phyloP scores from a whole-genome alignment of 1,140 invertebrate genomes.

The Drosophila bocki region DNA sequence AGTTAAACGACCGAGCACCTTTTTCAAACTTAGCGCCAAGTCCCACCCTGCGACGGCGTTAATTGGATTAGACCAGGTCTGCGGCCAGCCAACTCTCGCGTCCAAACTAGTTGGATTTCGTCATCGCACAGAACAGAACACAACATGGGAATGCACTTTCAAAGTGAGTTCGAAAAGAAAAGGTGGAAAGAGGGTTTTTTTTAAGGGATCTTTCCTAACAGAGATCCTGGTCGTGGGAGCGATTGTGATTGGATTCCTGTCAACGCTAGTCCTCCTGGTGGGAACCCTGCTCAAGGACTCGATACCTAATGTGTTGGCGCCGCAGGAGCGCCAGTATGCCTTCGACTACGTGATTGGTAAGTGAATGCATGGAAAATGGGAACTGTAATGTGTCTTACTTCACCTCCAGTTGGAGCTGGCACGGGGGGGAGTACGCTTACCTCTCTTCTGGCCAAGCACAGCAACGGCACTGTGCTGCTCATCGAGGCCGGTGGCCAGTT shows the following conservation, averaged over 20 bases:
- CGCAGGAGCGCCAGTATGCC: slow-evolving; percentile 41
- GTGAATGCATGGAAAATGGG: neutral
- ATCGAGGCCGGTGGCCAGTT: slow-evolving; percentile 91
- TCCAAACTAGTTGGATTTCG: slow-evolving; percentile 61
- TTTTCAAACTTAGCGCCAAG: slow-evolving; percentile 33
- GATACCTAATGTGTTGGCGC: slow-evolving; percentile 58
- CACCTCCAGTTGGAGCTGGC: slow-evolving; percentile 90
- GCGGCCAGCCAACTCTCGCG: slow-evolving; percentile 16
- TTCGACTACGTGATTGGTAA: slow-evolving; percentile 83
- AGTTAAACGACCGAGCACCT: neutral
- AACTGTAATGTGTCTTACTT: neutral
- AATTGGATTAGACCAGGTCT: slow-evolving; percentile 64
- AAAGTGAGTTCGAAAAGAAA: slow-evolving; percentile 42
- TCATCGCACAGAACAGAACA: slow-evolving; percentile 27
- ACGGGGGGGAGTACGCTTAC: slow-evolving; percentile 93
- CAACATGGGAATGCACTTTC: slow-evolving; percentile 55
- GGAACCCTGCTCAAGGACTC: slow-evolving; percentile 52
- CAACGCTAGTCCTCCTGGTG: slow-evolving; percentile 57
- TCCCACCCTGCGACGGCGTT: slow-evolving; percentile 21
- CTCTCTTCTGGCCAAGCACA: slow-evolving; percentile 88
- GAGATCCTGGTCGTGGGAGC: slow-evolving; percentile 65
- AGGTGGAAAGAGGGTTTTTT: neutral
- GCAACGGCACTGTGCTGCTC: slow-evolving; percentile 87
- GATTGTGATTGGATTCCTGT: slow-evolving; percentile 53
- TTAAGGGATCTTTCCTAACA: slow-evolving; percentile 2